A percentile compares a stretch with the other conserved stretches of the same genome.
Conservation (phyloP, 2,888 invertebrate species). For the Acrobasis consociella region DNA sequence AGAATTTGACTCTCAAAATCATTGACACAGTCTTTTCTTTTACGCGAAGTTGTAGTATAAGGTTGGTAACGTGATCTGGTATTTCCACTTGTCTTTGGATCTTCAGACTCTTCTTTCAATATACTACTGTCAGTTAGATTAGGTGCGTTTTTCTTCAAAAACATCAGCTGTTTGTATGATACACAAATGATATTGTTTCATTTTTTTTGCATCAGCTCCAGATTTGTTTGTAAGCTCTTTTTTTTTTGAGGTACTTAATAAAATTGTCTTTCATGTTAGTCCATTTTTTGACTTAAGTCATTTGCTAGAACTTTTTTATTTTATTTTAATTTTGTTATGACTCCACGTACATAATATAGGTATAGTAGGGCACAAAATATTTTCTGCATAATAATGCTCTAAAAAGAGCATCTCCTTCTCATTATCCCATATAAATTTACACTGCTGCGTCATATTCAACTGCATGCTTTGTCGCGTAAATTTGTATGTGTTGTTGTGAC, state of each 20-base stretch:
- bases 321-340: no score
- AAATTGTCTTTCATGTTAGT: background rate
- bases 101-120: background rate
- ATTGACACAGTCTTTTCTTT: background rate
- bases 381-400: no score
- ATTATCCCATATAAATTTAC: no score
- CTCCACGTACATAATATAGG: no score
- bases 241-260: background rate
- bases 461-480: no score
- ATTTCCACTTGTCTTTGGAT: background rate
- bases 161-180: background rate
- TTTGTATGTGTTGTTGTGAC: no score
- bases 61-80: background rate
- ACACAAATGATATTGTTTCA: background rate
- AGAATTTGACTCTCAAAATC: background rate
- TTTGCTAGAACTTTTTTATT: background rate
- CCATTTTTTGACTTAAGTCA: background rate
- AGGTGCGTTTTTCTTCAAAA: background rate
- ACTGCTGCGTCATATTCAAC: no score
- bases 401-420: no score
- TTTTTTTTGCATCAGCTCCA: background rate
- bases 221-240: background rate
- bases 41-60: background rate
- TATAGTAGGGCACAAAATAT: no score
- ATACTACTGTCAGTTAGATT: conserved; percentile 3